Conservation (phyloP, 1,140 invertebrate genomes). For the Campodea augens region DNA sequence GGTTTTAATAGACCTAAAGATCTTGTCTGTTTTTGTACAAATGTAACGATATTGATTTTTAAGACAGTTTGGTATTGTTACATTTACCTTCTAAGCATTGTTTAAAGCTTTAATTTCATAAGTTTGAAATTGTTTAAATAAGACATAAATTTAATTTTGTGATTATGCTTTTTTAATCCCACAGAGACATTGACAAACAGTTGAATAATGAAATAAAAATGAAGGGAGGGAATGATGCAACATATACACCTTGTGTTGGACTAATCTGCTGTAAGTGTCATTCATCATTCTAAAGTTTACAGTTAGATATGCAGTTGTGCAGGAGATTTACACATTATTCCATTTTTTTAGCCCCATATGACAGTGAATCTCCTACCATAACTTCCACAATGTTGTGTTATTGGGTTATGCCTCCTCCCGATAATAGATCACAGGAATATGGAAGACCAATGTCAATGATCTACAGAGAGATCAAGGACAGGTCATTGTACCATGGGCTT, state of each 20-base stretch:
- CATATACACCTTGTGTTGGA: constrained; percentile 80
- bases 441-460: constrained; percentile 74
- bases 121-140: no score
- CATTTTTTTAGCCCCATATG: constrained; percentile 38
- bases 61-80: no score
- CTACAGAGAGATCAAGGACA: constrained; percentile 63
- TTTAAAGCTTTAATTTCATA: no score
- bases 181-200: constrained; percentile 79
- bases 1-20: no score
- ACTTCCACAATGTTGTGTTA: constrained; percentile 68
- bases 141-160: no score
- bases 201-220: constrained; percentile 87
- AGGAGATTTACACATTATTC: constrained; percentile 2
- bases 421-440: constrained; percentile 75
- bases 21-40: no score
- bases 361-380: constrained; percentile 49
- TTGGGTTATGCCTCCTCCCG: constrained; percentile 86
- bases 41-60: no score
- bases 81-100: no score
- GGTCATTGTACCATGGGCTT: constrained; percentile 56
- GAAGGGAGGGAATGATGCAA: constrained; percentile 71
- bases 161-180: no score
- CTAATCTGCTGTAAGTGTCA: constrained; percentile 64
- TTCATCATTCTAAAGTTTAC: constrained; percentile 2
- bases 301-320: constrained; percentile 1